Base-by-base conservation (phyloP, 1,140 invertebrate species). In the Drosophila murphyi region DNA sequence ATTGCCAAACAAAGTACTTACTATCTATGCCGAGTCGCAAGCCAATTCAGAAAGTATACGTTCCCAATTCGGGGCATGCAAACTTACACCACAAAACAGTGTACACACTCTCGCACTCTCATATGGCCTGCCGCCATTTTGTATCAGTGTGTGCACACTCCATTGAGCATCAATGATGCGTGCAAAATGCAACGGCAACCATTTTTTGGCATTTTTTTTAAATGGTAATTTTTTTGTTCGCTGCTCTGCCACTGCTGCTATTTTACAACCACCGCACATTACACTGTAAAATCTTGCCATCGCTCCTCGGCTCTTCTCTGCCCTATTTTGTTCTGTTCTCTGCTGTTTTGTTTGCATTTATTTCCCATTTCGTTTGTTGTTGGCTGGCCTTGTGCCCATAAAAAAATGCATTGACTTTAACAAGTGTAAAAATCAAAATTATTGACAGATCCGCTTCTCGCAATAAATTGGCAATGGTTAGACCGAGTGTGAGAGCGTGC, bases 71-170 rank as follows among this genome's bases (percentile, higher is more conserved):
- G 62, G 68, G 60, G 67, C 76, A 76, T 74, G 80, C 73, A 72
- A 88, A 88, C 77, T 89, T 88, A 80, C 72, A 20, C 20, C 20
- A 20, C 20, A 20, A 20, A 1, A 20, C 20, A 20, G 20, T 79
- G 79, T 82, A 54, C 50, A 61, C 51, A 51, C 39, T 47, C 32
- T 12, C 32, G 47, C 28, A 52, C 65, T 41, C 39, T 57, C 64
- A 74, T 71, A 80, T 73, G 71, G 20, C 61, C 51, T 41, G 74
- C 80, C 86, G 62, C 79, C 78, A 85, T 89, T 85, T 89, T 89
- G 82, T 90, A 90, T 90, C 87, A 90, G 87, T 90, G 74, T 90
- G 77, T 80, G 82, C 70, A 90, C 87, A 90, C 87, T 87, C 87
- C 82, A 90, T 90, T 90, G 82, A 82, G 80, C 78, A 73, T 77